phyloP scores from a whole-genome alignment of 2,888 invertebrate species.

The Doris montereyensis region DNA sequence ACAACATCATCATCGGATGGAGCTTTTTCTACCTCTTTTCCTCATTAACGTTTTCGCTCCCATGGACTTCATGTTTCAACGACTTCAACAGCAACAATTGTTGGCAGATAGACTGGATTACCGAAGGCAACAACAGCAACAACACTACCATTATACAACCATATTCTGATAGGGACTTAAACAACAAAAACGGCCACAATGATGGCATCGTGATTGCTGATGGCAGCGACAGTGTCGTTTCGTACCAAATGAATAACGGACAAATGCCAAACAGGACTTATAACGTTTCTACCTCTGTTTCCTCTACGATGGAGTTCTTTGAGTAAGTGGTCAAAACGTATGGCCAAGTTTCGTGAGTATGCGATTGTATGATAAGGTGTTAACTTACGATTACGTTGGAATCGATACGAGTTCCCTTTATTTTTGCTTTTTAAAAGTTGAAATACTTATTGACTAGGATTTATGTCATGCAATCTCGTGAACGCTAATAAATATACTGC shows the following conservation, averaged over 20 bases:
- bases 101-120: slow-evolving; percentile 61
- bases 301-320: slow-evolving; percentile 85
- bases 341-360: too few relatives aligned
- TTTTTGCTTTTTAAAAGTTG: neutral
- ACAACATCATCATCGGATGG: slow-evolving; percentile 89
- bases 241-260: neutral
- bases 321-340: too few relatives aligned
- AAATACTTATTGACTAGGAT: too few relatives aligned
- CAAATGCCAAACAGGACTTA: slow-evolving; percentile 47
- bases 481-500: too few relatives aligned
- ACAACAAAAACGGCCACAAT: neutral
- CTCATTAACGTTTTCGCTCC: slow-evolving; percentile 79
- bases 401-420: neutral
- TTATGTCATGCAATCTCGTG: too few relatives aligned
- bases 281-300: slow-evolving; percentile 66
- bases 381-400: neutral
- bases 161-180: too few relatives aligned
- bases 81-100: slow-evolving; percentile 85
- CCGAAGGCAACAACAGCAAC: slow-evolving; percentile 47
- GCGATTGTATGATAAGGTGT: neutral
- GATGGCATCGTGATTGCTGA: neutral
- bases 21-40: slow-evolving; percentile 85
- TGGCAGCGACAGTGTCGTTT: neutral
- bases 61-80: slow-evolving; percentile 88
- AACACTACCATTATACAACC: neutral